Base-by-base conservation (phyloP, 2,888 invertebrate genomes). In the Caenorhabditis afra region DNA sequence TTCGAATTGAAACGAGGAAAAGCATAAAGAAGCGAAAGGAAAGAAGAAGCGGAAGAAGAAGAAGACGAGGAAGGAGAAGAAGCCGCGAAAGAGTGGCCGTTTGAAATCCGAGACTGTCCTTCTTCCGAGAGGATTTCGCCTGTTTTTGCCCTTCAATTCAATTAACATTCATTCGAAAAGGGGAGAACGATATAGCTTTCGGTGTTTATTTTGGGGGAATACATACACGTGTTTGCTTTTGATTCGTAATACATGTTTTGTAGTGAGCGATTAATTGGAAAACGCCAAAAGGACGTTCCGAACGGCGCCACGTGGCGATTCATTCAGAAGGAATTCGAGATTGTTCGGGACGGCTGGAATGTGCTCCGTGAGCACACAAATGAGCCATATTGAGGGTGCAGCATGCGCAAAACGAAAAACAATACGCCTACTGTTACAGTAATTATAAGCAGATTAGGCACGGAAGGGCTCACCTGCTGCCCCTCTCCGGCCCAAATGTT, bases 401-500 rank as follows among this genome's bases (percentile, higher is more conserved):
- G 50, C 50, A 50, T 52, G 52, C 29, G 52, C 52, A 14, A 3
- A 7, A 12, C 7, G 29, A n/a, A 52, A 71, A 71, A 71, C 71
- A 71, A 71, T 71, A 71, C 39, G 39, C 39, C 35, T 20, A 62
- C 37, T 37, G 20, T 62, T 62, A 62, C 71, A 50, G 71, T 71
- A 71, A 71, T 71, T 71, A 71, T 71, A 71, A 71, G 71, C n/a
- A 62, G 71, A 71, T 71, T 71, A 71, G 55, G 49, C 47, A 61
- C 59, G 47, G 22, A 18, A 16, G n/a, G 8, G 37, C 70, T 71
- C 71, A 71, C 71, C 71, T 71, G 71, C 71, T 71, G 71, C 71
- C 71, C 23, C 65, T 20, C 29, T 44, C 12, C 18, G 18, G 20
- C 16, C 52, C 70, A 62, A 70, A 70, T 70, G 70, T 70, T 70